Base-by-base conservation (phyloP, 1,140 invertebrate genomes). In the Aphelenchoides fujianensis region DNA sequence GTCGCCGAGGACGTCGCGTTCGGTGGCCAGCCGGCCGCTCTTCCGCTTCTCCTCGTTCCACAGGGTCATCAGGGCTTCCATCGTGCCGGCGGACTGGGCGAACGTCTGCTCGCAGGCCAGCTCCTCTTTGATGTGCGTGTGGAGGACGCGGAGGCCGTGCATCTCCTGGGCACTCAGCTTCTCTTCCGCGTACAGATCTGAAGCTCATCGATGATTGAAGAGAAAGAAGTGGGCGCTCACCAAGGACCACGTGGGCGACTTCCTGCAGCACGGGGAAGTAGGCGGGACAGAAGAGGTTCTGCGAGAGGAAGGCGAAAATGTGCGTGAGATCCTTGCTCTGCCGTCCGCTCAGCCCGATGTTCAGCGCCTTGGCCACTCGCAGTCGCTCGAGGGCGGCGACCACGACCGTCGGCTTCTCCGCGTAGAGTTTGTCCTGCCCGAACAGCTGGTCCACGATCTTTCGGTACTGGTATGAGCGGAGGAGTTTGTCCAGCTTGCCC, bases 201-300 rank as follows among this genome's bases (percentile, higher is more conserved):
- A 73, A 73, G 70, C 16, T n/a, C 32, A 70, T 48, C 3, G 9
- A 9, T 3, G 30, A 19, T n/a, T 53, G n/a, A 31, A 5, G 19
- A 35, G 7, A 66, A 3, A 30, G n/a, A n/a, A 1, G 2, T 2
- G 23, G 37, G 36, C 1, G 63, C 72, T 59, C 31, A 74, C 74
- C 64, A 23, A 74, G 63, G 30, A 74, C 34, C 12, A 63, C 68
- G 34, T 79, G 30, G 16, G 70, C 27, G 32, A 78, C 76, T 32
- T 78, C 76, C 53, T 63, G 80, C 30, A 78, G 79, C 52, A 76
- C 64, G 68, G 75, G 62, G 55, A 78, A 78, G 52, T 68, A 78
- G 27, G 59, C 53, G 28, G 62, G 30, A 16, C 67, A 64, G 54
- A 79, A 80, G 16, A 78, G 28, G 64, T 78, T 69, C 3, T 27